Evolutionary conservation across 1,140 invertebrate genomes (phyloP), one percentile per base, ranked within the genome.

Genomic region (Drosophila sp.): DNA sequence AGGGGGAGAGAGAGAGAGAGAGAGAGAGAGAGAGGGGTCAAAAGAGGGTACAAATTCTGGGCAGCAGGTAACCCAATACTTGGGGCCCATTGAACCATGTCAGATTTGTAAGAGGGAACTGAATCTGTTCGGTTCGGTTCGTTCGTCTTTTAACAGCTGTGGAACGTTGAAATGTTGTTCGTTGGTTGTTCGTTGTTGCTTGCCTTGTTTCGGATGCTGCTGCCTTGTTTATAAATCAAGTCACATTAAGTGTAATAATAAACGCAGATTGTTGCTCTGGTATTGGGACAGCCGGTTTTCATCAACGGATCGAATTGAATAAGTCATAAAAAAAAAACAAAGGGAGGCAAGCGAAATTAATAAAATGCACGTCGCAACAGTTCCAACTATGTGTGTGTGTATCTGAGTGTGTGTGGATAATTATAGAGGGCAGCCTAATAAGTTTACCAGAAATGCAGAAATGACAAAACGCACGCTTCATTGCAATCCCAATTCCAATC

Each of bases 221-320:
- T 75, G 80, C 75, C 83, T 80, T 72, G 83, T 77, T 78, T 89
- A 89, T 89, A 87, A 87, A 89, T 89, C 83, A 89, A 87, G 83
- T 87, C 83, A 89, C 83, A 89, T 89, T 89, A 87, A 89, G 79
- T 79, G 83, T 89, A 87, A 89, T 87, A 87, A 87, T 87, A 72
- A 86, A 87, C 78, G 75, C 82, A 78, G 78, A 72, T 81, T 34
- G 58, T 76, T 62, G 57, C 25, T 16, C 25, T 6, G 34, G 36
- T 56, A 57, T 59, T 57, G 43, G 18, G 40, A 53, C 62, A 57
- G 62, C 65, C 65, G 72, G 64, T 70, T 74, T 70, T 58, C 62
- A 36, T 48, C 41, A 32, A 36, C 63, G 56, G 27, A 34, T 50
- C 34, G 80, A 70, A 89, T 87, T 89, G 72, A 87, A 82, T 87